phyloP scores from a whole-genome alignment of 2,113 vertebrate genomes.

The Circaetus cinerascens region DNA sequence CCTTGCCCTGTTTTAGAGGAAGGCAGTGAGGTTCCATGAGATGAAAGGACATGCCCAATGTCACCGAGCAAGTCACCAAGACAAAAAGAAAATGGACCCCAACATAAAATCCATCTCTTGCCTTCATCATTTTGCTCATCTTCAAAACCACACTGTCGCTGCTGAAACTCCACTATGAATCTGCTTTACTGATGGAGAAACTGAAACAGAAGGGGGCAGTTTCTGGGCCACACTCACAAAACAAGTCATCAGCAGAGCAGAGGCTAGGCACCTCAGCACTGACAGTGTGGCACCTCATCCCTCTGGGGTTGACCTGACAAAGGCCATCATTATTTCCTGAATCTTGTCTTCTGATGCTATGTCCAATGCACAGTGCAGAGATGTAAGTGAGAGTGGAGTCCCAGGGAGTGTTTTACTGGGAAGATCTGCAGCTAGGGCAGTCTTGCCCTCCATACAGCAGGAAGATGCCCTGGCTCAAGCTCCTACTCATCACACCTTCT shows the following conservation, averaged over 20 bases:
- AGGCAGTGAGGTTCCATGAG: not conserved
- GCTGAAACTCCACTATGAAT: not conserved
- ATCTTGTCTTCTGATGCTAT: too few relatives aligned
- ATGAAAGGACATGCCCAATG: not conserved
- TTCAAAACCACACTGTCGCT: not conserved
- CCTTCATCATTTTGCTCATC: not conserved
- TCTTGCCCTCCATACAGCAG: not conserved
- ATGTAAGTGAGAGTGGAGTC: not conserved
- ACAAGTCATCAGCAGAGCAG: not conserved
- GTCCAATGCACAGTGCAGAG: fast-evolving
- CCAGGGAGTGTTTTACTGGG: not conserved
- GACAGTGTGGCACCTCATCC: not conserved
- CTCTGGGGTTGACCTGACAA: not conserved
- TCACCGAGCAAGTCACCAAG: not conserved
- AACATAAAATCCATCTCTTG: not conserved
- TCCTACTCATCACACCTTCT: not conserved
- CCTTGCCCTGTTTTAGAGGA: not conserved
- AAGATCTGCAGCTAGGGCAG: not conserved
- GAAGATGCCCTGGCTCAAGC: not conserved
- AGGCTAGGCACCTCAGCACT: not conserved
- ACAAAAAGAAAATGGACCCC: not conserved
- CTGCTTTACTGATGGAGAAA: not conserved
- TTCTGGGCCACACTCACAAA: not conserved
- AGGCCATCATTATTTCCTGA: not conserved
- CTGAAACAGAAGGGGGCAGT: not conserved